These are phyloP conservation scores for Dryobotodes eremita DNA, from an alignment of 2,888 invertebrate species.

Conservation along the genomic window DNA sequence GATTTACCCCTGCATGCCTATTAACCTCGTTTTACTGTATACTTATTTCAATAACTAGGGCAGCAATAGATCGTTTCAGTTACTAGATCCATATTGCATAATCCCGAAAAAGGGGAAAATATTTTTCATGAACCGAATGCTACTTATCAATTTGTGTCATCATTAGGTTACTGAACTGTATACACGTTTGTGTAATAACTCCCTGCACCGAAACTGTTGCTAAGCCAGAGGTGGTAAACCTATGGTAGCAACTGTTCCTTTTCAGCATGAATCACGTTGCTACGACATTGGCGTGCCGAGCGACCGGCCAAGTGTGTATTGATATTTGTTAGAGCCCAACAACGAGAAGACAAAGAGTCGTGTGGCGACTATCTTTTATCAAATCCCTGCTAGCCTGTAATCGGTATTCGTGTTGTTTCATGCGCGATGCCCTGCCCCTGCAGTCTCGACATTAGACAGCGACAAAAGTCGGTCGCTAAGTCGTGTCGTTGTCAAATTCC, in stretches of 20 bases:
- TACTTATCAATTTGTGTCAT: neutral
- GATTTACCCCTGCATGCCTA: too few species aligned
- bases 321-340: neutral
- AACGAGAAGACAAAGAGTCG: neutral
- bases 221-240: slow-evolving; percentile 13
- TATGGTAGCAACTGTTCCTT: neutral
- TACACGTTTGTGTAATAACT: slow-evolving; percentile 3
- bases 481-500: too few species aligned
- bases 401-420: slow-evolving; percentile 33
- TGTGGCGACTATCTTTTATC: neutral
- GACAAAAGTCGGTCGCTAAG: too few species aligned
- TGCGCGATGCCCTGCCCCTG: slow-evolving; percentile 44
- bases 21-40: too few species aligned
- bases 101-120: neutral
- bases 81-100: neutral
- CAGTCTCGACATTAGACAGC: too few species aligned
- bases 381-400: slow-evolving; percentile 19
- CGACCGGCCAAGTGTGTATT: neutral
- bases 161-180: neutral
- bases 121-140: slow-evolving; percentile 5
- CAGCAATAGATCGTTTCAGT: neutral
- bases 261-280: neutral
- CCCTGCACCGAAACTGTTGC: slow-evolving; percentile 24
- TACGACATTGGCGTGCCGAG: too few species aligned
- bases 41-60: neutral